These are phyloP conservation scores for Acleris literana DNA, from an alignment of 2,888 invertebrate species.

Conservation along the genomic window DNA sequence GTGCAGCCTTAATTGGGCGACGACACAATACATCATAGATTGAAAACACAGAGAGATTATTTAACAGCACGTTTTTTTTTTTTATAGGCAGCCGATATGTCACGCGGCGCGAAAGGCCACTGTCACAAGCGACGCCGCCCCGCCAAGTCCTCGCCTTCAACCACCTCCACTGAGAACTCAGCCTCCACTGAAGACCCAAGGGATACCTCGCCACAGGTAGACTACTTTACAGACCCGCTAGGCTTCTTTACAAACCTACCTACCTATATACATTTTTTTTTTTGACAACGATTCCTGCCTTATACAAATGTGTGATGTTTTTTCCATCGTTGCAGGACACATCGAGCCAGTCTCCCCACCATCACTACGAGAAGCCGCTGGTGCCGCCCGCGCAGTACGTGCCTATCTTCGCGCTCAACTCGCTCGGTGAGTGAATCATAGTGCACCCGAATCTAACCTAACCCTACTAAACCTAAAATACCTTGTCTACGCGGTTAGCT, in stretches of 20 bases:
- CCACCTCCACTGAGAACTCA: conserved; percentile 56
- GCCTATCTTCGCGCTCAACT: conserved; percentile 95
- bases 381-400: conserved; percentile 78
- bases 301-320: not conserved
- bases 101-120: conserved; percentile 54
- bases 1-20: no score
- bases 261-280: no score
- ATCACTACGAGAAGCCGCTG: conserved; percentile 67
- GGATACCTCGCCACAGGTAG: conserved; percentile 73
- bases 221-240: conserved; percentile 38
- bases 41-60: not conserved
- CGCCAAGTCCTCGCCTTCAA: conserved; percentile 48
- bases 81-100: conserved; percentile 55
- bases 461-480: not conserved
- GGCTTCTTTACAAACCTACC: not conserved
- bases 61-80: not conserved
- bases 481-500: no score
- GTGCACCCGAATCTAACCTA: not conserved
- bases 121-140: conserved; percentile 68
- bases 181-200: conserved; percentile 49
- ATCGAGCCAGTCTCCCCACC: conserved; percentile 70
- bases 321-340: conserved; percentile 59
- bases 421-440: conserved; percentile 84
- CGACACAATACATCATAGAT: no score
- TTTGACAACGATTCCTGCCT: no score